Conservation (phyloP, 35 echinoderm and acorn worm genomes). For the Lytechinus variegatus region DNA sequence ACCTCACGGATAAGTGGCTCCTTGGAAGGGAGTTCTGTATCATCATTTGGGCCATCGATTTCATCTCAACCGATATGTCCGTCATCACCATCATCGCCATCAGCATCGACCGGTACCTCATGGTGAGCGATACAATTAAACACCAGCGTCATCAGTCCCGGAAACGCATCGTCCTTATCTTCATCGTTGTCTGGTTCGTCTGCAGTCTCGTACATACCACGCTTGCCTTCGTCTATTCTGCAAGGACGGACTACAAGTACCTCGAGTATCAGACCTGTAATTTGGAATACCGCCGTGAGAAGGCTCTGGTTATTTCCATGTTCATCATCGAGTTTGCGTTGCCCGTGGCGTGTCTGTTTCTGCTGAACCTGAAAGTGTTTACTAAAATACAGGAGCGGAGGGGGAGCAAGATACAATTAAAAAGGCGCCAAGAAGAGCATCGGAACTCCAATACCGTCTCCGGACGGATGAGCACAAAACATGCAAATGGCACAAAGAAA, state of each 20-base stretch:
- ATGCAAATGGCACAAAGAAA: neutral
- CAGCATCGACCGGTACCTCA: neutral
- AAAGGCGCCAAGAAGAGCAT: neutral
- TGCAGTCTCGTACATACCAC: neutral
- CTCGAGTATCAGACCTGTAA: neutral
- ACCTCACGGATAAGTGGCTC: neutral
- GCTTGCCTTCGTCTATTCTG: neutral
- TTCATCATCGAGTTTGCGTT: neutral
- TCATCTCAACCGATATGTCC: constrained; percentile 12
- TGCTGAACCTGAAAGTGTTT: neutral
- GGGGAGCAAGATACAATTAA: neutral
- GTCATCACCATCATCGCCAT: constrained; percentile 36
- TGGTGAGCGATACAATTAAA: neutral
- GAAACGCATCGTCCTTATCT: neutral
- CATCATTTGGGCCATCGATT: neutral
- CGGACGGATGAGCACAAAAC: neutral
- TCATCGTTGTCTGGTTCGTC: neutral
- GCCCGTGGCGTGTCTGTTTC: neutral
- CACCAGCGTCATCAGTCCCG: neutral
- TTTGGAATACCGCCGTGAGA: neutral
- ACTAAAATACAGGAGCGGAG: neutral
- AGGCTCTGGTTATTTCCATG: neutral
- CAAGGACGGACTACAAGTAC: neutral
- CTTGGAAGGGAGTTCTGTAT: neutral
- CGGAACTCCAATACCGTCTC: neutral